Percentiles rank a stretch among this genome's conserved stretches.
Conservation (phyloP, 2,113 vertebrate genomes). For the Pomatostomus ruficeps region DNA sequence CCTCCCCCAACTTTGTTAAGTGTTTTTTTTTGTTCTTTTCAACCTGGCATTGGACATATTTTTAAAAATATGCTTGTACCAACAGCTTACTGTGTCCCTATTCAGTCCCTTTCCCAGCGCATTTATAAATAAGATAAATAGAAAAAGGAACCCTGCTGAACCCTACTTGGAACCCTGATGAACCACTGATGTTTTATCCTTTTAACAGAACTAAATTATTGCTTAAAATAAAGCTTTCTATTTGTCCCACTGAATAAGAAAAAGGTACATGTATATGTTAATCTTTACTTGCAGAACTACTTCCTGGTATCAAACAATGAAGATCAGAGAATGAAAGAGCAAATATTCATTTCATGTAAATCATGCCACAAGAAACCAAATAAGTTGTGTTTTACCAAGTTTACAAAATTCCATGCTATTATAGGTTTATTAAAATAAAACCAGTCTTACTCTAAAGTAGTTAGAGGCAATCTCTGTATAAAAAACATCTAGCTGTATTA, state of each 20-base stretch:
- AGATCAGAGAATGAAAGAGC: not conserved
- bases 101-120: not conserved
- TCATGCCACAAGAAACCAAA: not conserved
- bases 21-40: not conserved
- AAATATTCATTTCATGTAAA: not conserved
- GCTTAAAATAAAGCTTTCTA: not conserved
- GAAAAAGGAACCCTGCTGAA: not conserved
- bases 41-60: not conserved
- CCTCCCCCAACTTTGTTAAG: not conserved
- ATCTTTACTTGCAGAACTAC: not conserved
- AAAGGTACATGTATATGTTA: not conserved
- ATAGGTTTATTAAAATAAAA: not conserved
- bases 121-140: not conserved
- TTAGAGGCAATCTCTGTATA: not conserved
- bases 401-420: not conserved
- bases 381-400: not conserved
- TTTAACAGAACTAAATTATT: not conserved
- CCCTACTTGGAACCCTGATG: not conserved
- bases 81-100: not conserved
- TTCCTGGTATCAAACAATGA: not conserved
- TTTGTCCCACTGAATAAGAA: not conserved
- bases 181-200: not conserved
- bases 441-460: not conserved
- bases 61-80: not conserved
- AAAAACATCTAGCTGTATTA: not conserved